Percentiles rank a stretch among this genome's conserved stretches.
Evolutionary conservation across 2,888 invertebrate genomes (phyloP).

Genomic region (Harpalus rubripes): DNA sequence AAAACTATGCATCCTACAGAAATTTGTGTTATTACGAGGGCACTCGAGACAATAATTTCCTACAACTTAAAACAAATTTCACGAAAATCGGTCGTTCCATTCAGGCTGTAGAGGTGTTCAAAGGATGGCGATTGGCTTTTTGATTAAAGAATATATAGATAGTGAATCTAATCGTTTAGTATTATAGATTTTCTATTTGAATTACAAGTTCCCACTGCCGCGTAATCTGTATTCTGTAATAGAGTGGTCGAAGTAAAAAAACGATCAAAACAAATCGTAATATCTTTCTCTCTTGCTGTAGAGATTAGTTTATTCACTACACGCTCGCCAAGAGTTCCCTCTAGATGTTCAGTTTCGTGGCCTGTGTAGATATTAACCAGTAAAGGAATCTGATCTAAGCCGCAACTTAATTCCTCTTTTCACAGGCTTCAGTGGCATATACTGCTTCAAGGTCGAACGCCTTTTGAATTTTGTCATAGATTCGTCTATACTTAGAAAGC

Average conservation of each 20-base stretch:
- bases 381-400: slow-evolving; percentile 66
- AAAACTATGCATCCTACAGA: no score
- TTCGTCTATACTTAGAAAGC: slow-evolving; percentile 64
- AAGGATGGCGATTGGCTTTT: no score
- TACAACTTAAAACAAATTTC: no score
- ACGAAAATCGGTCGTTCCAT: no score
- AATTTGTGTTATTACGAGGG: no score
- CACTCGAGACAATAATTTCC: no score
- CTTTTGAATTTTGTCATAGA: slow-evolving; percentile 66
- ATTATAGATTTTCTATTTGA: slow-evolving; percentile 68
- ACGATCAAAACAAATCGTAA: slow-evolving; percentile 67
- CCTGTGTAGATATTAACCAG: slow-evolving; percentile 68
- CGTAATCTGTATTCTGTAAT: slow-evolving; percentile 67
- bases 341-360: slow-evolving; percentile 61
- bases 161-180: no score
- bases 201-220: slow-evolving; percentile 70
- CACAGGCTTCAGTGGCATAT: slow-evolving; percentile 51
- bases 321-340: slow-evolving; percentile 69
- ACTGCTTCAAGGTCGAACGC: slow-evolving; percentile 60
- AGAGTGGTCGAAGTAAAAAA: slow-evolving; percentile 68
- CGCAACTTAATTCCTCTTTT: slow-evolving; percentile 67
- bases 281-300: slow-evolving; percentile 67
- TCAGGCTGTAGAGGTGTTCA: no score
- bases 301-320: slow-evolving; percentile 68
- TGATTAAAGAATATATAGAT: no score